Conservation (phyloP, 2,888 invertebrate species). For the Tridacna crocea region DNA sequence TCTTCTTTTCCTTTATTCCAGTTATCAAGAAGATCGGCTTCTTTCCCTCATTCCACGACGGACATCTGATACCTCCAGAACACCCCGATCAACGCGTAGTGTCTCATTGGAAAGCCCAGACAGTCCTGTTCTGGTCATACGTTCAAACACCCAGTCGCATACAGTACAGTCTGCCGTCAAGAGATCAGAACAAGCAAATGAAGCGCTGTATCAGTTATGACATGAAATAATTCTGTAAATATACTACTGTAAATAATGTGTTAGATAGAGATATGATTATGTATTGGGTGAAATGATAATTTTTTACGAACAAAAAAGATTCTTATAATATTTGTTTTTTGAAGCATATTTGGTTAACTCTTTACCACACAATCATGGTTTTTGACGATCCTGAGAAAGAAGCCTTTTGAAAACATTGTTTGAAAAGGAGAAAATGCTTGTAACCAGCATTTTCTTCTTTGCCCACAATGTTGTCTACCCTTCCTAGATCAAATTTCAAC, state of each 20-base stretch:
- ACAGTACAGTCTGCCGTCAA: slow-evolving; percentile 67
- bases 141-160: slow-evolving; percentile 67
- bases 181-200: slow-evolving; percentile 66
- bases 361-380: background rate
- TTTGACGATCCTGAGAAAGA: too few species aligned
- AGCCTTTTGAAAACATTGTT: too few species aligned
- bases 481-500: too few species aligned
- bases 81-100: slow-evolving; percentile 41
- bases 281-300: background rate
- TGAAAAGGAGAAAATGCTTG: too few species aligned
- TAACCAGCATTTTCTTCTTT: too few species aligned
- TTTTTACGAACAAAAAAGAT: background rate
- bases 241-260: too few species aligned
- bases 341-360: background rate
- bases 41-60: slow-evolving; percentile 50
- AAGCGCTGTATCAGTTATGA: slow-evolving; percentile 74
- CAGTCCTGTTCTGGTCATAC: slow-evolving; percentile 75
- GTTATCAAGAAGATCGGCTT: slow-evolving; percentile 45
- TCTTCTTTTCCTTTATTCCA: slow-evolving; percentile 24
- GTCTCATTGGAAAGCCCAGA: slow-evolving; percentile 61
- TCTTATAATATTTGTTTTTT: background rate
- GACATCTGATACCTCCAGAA: slow-evolving; percentile 32
- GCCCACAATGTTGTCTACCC: too few species aligned
- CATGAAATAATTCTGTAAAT: background rate
- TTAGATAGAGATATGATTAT: background rate